These are phyloP conservation scores for Xenops minutus DNA, from an alignment of 2,797 vertebrate genomes.

Conservation along the genomic window DNA sequence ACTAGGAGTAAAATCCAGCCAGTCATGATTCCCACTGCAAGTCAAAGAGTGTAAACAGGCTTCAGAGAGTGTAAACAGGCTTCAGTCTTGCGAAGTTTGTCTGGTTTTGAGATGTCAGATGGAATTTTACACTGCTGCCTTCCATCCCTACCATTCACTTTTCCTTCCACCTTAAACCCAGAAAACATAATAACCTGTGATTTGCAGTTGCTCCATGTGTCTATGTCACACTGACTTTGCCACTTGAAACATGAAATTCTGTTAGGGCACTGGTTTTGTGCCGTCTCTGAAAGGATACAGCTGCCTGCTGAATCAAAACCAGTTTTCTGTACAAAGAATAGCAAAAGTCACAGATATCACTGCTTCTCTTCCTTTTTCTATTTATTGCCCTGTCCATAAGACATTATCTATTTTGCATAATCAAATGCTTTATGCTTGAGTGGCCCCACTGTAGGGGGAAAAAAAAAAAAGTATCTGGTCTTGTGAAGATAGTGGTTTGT, in stretches of 20 bases:
- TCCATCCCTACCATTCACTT: background rate
- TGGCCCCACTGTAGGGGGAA: background rate
- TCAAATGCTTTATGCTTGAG: background rate
- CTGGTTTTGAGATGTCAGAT: background rate
- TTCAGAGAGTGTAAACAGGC: background rate
- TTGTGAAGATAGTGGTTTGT: background rate
- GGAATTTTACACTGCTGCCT: background rate
- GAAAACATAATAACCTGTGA: background rate
- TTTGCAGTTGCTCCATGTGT: background rate
- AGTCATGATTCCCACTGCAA: background rate
- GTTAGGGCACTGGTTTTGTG: background rate
- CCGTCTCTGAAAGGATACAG: background rate
- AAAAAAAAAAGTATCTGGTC: background rate
- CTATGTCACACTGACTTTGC: background rate
- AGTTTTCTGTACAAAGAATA: background rate
- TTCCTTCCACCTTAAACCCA: rapidly evolving
- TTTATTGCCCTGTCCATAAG: background rate
- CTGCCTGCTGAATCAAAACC: background rate
- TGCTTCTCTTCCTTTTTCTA: background rate
- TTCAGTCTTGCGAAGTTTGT: background rate
- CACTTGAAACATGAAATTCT: background rate
- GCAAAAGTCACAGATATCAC: background rate
- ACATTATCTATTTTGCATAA: background rate
- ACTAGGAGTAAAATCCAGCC: background rate
- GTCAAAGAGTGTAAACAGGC: background rate